A percentile compares a stretch with the other conserved stretches of the same genome.
phyloP scores from a whole-genome alignment of 1,140 invertebrate genomes.

The Pissodes strobi region DNA sequence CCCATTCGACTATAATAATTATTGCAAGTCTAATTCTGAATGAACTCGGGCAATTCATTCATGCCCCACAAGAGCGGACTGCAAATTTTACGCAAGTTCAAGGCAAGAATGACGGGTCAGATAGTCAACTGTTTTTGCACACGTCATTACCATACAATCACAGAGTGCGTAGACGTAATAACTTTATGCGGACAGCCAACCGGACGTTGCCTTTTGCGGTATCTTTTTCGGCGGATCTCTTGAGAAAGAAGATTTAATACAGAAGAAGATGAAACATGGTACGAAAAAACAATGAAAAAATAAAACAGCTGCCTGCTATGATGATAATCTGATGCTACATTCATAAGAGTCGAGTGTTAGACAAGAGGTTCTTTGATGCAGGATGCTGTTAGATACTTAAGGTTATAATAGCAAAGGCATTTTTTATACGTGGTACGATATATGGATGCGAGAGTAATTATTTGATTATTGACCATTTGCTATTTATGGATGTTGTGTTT shows the following conservation, averaged over 20 bases:
- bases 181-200: constrained; percentile 17
- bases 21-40: constrained; percentile 23
- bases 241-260: background rate
- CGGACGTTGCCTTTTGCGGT: background rate
- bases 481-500: too few species aligned
- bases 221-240: constrained; percentile 9
- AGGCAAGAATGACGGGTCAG: constrained; percentile 26
- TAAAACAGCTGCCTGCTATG: background rate
- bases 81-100: constrained; percentile 29
- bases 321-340: too few species aligned
- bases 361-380: too few species aligned
- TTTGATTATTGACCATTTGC: too few species aligned
- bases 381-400: too few species aligned
- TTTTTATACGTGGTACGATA: too few species aligned
- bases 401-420: too few species aligned
- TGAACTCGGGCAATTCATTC: constrained; percentile 17
- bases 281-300: constrained; percentile 12
- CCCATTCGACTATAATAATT: background rate
- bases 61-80: constrained; percentile 1
- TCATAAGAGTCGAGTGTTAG: too few species aligned
- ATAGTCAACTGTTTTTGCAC: constrained; percentile 18
- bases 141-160: constrained; percentile 28
- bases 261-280: background rate
- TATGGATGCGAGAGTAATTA: too few species aligned
- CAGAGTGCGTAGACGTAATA: constrained; percentile 15